These are phyloP conservation scores for Diadegma fenestrale DNA, from an alignment of 2,888 invertebrate genomes.

Conservation along the genomic window DNA sequence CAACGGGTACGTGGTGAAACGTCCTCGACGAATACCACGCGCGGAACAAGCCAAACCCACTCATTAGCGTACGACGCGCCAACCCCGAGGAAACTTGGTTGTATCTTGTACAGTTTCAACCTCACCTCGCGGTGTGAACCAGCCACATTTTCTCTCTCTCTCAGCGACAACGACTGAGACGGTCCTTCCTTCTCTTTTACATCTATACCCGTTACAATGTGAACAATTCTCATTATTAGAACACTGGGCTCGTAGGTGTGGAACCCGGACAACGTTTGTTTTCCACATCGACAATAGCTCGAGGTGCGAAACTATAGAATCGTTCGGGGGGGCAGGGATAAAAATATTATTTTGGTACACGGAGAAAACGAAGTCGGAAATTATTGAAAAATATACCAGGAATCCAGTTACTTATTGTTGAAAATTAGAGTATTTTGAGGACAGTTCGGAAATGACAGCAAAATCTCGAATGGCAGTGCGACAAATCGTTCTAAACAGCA, in stretches of 20 bases:
- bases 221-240: neutral
- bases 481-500: too few species aligned
- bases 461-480: too few species aligned
- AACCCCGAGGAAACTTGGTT: conserved; percentile 64
- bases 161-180: conserved; percentile 39
- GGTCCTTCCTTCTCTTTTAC: neutral
- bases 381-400: too few species aligned
- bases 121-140: conserved; percentile 39
- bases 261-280: neutral
- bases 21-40: conserved; percentile 48
- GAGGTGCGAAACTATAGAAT: neutral
- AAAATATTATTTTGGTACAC: neutral
- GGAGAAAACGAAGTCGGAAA: too few species aligned
- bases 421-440: too few species aligned
- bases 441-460: too few species aligned
- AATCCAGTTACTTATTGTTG: too few species aligned
- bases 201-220: neutral
- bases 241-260: neutral
- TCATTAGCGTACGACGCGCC: conserved; percentile 70
- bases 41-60: conserved; percentile 66
- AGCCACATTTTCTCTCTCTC: conserved; percentile 33
- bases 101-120: conserved; percentile 56
- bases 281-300: neutral
- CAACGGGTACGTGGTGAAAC: conserved; percentile 48
- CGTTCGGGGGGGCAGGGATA: neutral